phyloP scores from a whole-genome alignment of 30 jellyfish, hydroid and myxozoan species.

The Turritopsis dohrnii region DNA sequence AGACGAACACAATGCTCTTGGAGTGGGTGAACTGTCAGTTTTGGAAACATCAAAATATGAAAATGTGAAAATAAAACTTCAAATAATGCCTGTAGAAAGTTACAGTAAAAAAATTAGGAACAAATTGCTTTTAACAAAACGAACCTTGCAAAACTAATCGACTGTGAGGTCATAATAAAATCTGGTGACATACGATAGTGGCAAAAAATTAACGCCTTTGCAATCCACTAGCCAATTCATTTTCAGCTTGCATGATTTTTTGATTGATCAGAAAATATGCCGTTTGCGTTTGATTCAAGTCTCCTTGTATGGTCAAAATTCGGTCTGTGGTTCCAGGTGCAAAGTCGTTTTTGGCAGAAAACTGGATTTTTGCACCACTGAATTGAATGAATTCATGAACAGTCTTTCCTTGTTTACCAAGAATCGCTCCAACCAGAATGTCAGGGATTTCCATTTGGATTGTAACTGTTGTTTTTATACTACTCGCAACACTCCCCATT shows the following conservation, averaged over 20 bases:
- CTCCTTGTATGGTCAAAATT: conserved; percentile 91
- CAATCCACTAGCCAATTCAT: conserved; percentile 43
- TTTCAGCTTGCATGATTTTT: conserved; percentile 86
- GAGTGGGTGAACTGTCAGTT: not conserved
- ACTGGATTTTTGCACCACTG: conserved; percentile 99
- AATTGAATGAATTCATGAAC: conserved; percentile 83
- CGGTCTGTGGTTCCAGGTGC: conserved; percentile 96
- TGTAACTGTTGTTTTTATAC: conserved; percentile 81
- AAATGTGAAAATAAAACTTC: not conserved
- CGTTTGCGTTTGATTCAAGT: conserved; percentile 79
- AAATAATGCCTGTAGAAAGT: not conserved
- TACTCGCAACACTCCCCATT: conserved; percentile 44
- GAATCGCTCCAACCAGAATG: conserved; percentile 82
- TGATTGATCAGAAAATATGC: conserved; percentile 93
- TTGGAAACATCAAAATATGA: not conserved
- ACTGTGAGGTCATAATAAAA: not conserved
- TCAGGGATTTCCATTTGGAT: conserved; percentile 96
- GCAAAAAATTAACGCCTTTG: conserved; percentile 34
- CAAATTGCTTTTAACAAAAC: not conserved
- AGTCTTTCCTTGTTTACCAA: conserved; percentile 97
- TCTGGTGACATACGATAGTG: not conserved
- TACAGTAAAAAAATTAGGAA: not conserved
- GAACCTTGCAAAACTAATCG: not conserved
- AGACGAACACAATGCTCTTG: not conserved
- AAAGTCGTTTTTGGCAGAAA: conserved; percentile 91